These are phyloP conservation scores for Cephus cinctus DNA, from an alignment of 1,140 invertebrate species.

Conservation along the genomic window DNA sequence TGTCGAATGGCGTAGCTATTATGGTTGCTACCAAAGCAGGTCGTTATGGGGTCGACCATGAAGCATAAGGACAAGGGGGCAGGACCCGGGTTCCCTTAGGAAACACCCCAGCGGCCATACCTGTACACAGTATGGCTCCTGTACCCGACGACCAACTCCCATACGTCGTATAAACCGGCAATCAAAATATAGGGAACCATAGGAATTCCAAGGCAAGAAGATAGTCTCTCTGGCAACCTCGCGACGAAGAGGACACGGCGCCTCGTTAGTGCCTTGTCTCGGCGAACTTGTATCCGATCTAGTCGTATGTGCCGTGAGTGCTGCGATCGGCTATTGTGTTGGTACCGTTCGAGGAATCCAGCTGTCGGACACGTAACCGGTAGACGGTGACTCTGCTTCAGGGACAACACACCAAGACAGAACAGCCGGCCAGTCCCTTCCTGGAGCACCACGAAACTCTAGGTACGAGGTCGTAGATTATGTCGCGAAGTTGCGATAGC, in stretches of 20 bases:
- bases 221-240: slow-evolving; percentile 41
- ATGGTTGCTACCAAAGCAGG: slow-evolving; percentile 22
- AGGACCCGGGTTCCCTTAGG: slow-evolving; percentile 33
- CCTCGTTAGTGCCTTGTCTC: slow-evolving; percentile 32
- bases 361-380: too few relatives aligned
- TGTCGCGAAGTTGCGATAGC: too few relatives aligned
- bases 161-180: slow-evolving; percentile 25
- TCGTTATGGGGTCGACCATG: neutral
- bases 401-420: too few relatives aligned
- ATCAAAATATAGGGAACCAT: slow-evolving; percentile 32
- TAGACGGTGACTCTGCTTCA: too few relatives aligned
- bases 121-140: slow-evolving; percentile 43
- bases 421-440: too few relatives aligned
- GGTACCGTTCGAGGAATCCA: slow-evolving; percentile 28
- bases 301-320: slow-evolving; percentile 35
- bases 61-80: slow-evolving; percentile 27
- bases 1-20: too few relatives aligned
- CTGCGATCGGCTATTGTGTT: slow-evolving; percentile 37
- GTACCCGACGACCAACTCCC: slow-evolving; percentile 17
- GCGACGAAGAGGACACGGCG: slow-evolving; percentile 36
- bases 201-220: slow-evolving; percentile 35
- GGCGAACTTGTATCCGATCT: slow-evolving; percentile 21
- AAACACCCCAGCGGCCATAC: slow-evolving; percentile 51
- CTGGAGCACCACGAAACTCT: too few relatives aligned
- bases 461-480: too few relatives aligned